Evolutionary conservation across 2,113 vertebrate species (phyloP).

Genomic region (Pungitius pungitius): DNA sequence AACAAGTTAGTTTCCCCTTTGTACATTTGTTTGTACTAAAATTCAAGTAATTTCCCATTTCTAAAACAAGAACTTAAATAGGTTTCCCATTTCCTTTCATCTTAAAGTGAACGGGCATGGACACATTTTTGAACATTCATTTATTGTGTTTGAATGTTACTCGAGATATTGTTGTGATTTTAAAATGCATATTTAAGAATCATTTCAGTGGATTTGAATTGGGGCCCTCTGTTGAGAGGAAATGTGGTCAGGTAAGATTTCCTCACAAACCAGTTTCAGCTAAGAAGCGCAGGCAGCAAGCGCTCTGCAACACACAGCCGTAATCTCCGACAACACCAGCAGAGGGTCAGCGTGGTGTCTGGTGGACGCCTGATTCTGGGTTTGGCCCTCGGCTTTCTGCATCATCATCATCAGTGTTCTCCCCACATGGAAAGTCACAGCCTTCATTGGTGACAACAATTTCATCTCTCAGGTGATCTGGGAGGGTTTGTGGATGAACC

Average conservation of each 20-base stretch:
- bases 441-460: conserved; percentile 90
- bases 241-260: conserved; percentile 44
- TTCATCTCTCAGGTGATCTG: conserved; percentile 84
- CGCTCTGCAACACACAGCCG: not conserved
- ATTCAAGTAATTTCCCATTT: no score
- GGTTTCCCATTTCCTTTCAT: no score
- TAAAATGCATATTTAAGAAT: no score
- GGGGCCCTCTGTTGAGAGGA: not conserved
- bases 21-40: no score
- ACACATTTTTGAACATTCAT: no score
- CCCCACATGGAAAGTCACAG: conserved; percentile 88
- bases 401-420: conserved; percentile 85
- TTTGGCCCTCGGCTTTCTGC: conserved; percentile 82
- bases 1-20: no score
- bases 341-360: conserved; percentile 63
- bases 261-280: conserved; percentile 48
- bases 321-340: no score
- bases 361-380: conserved; percentile 84
- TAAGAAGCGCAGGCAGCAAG: not conserved
- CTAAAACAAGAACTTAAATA: no score
- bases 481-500: conserved; percentile 86
- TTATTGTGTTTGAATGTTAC: no score
- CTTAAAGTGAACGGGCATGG: no score
- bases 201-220: not conserved
- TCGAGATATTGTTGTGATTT: no score